Conservation (phyloP, 2,888 invertebrate species). For the Ceraclea dissimilis region DNA sequence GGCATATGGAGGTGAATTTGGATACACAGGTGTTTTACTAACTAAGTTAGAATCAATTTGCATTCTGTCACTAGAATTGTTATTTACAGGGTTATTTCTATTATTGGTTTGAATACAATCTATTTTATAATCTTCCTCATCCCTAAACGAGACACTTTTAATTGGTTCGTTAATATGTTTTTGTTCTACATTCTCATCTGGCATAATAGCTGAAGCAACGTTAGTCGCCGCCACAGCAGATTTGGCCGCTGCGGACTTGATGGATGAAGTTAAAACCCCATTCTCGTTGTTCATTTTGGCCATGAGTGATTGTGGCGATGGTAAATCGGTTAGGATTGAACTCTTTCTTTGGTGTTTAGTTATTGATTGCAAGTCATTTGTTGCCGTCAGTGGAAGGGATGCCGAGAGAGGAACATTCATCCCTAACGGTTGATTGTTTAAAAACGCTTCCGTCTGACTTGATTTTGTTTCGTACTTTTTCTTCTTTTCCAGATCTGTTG, state of each 20-base stretch:
- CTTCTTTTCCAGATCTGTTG: constrained; percentile 18
- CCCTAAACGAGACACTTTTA: constrained; percentile 22
- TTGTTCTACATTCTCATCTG: constrained; percentile 3
- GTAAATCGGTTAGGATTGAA: constrained; percentile 16
- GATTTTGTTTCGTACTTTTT: constrained; percentile 21
- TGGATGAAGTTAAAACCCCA: constrained; percentile 12
- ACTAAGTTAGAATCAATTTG: constrained; percentile 14
- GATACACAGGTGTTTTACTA: constrained; percentile 13
- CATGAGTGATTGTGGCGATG: constrained; percentile 21
- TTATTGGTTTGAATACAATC: constrained; percentile 1
- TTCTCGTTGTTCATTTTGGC: constrained; percentile 21
- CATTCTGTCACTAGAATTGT: constrained; percentile 9
- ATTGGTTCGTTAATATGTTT: constrained; percentile 2
- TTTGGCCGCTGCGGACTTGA: constrained; percentile 14
- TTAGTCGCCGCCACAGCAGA: constrained; percentile 12
- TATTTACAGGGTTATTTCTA: constrained; percentile 3
- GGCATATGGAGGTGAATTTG: constrained; percentile 5
- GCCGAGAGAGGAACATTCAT: constrained; percentile 15
- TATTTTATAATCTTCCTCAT: constrained; percentile 16
- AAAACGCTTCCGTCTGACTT: constrained; percentile 19
- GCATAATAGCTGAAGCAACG: constrained; percentile 14
- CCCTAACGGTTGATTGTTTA: constrained; percentile 9
- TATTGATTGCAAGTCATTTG: constrained; percentile 11
- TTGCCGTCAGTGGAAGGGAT: constrained; percentile 10
- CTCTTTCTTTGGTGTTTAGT: constrained; percentile 18